phyloP scores from a whole-genome alignment of 2,888 invertebrate genomes.

The Acronicta leporina region DNA sequence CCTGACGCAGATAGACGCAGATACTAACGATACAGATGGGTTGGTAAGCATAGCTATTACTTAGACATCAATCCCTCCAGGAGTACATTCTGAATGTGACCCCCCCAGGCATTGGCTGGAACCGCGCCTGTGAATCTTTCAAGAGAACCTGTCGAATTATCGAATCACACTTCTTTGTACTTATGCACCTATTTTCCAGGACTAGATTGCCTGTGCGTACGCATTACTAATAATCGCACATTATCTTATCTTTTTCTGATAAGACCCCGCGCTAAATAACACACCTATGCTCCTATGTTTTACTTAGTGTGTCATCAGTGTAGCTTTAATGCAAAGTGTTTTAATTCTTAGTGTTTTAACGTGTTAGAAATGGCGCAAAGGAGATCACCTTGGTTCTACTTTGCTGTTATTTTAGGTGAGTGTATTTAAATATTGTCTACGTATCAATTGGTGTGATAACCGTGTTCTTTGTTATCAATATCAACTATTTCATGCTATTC shows the following conservation, averaged over 20 bases:
- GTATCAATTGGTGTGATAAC: too few relatives aligned
- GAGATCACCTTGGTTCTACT: slow-evolving; percentile 82
- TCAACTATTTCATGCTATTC: too few relatives aligned
- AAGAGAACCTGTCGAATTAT: slow-evolving; percentile 22
- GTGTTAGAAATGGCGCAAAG: slow-evolving; percentile 77
- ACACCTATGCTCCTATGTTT: slow-evolving; percentile 69
- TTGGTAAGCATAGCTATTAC: too few relatives aligned
- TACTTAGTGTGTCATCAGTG: slow-evolving; percentile 69
- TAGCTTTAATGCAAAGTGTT: slow-evolving; percentile 53
- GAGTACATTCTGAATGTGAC: too few relatives aligned
- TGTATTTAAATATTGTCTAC: slow-evolving; percentile 30
- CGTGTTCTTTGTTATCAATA: slow-evolving; percentile 11
- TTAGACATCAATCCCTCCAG: too few relatives aligned
- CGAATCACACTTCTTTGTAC: slow-evolving; percentile 29
- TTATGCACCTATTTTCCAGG: slow-evolving; percentile 15
- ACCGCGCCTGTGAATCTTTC: too few relatives aligned
- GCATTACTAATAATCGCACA: slow-evolving; percentile 70
- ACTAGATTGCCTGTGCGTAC: slow-evolving; percentile 43
- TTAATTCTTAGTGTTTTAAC: slow-evolving; percentile 34
- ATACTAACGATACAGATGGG: too few relatives aligned
- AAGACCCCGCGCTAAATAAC: slow-evolving; percentile 67
- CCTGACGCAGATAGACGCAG: too few relatives aligned
- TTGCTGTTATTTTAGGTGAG: slow-evolving; percentile 87
- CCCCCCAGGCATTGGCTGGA: too few relatives aligned
- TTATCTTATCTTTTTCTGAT: slow-evolving; percentile 83